Percentiles rank a stretch among this genome's conserved stretches.
phyloP scores from a whole-genome alignment of 2,113 vertebrate species.

The Cyprinodon tularosa region DNA sequence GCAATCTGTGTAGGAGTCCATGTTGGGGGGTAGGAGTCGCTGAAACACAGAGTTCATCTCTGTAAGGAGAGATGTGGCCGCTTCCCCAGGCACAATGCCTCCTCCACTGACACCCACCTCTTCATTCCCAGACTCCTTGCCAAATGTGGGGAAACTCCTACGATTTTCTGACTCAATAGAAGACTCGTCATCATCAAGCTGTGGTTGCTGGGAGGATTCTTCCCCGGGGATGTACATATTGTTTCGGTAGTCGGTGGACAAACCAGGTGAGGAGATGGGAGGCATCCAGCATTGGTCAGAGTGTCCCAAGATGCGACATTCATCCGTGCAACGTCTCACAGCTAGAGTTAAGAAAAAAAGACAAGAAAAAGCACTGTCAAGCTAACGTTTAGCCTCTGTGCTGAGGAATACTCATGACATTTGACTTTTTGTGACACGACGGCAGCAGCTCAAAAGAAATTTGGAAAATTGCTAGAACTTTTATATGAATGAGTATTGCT shows the following conservation, averaged over 20 bases:
- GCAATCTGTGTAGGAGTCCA: slow-evolving; percentile 86
- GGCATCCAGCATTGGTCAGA: slow-evolving; percentile 99
- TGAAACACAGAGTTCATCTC: slow-evolving; percentile 99
- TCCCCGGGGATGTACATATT: slow-evolving; percentile 98
- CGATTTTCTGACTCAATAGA: slow-evolving; percentile 84
- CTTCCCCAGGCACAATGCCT: slow-evolving; percentile 72
- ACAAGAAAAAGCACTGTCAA: slow-evolving; percentile 10
- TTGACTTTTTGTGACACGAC: background rate
- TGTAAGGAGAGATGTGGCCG: slow-evolving; percentile 87
- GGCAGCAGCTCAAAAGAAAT: background rate
- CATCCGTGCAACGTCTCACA: slow-evolving; percentile 95
- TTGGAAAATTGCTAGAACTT: background rate
- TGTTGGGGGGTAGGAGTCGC: slow-evolving; percentile 87
- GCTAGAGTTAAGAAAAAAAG: slow-evolving; percentile 70
- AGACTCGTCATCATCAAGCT: slow-evolving; percentile 84
- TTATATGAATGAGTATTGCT: background rate
- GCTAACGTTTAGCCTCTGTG: background rate
- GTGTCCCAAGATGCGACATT: slow-evolving; percentile 94
- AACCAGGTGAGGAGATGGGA: slow-evolving; percentile 85
- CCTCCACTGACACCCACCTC: slow-evolving; percentile 73
- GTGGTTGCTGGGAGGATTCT: slow-evolving; percentile 81
- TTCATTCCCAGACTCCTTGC: slow-evolving; percentile 85
- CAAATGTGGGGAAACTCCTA: slow-evolving; percentile 96
- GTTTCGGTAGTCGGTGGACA: slow-evolving; percentile 89
- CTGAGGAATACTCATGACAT: background rate